Evolutionary conservation across 2,113 vertebrate species (phyloP), one percentile per base, ranked within the genome.

Genomic region (Misgurnus mizolepis): DNA sequence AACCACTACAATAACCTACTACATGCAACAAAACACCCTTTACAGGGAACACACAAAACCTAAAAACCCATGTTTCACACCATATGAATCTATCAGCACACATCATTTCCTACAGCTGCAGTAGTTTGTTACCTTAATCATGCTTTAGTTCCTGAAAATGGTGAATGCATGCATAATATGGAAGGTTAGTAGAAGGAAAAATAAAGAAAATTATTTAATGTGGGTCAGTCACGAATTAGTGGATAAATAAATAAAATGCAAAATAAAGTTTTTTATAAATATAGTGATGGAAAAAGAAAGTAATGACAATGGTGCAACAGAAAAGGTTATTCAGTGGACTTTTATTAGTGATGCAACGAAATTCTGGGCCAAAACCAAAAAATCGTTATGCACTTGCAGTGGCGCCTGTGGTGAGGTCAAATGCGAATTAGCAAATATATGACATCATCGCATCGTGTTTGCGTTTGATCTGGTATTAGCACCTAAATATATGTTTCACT

Each of bases 81-180:
- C 2, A 50, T 47, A 10, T 61, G 43, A 10, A 15, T 55, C 22
- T 53, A 50, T 0, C 50, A 75, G 41, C 79, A 56, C 41, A 67
- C 81, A 72, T 39, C 55, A 11, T 18, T 45, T 12, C 17, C 14
- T 58, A 80, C 43, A 55, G 43, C 43, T 12, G 34, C 80, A 64
- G 45, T 83, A n/a, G 45, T 22, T 3, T 0, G 58, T 91, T 92
- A 92, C 90, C 91, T 92, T 84, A 60, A 41, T 87, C 83, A 67
- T 78, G 84, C 84, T 18, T 92, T 85, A 93, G 55, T 80, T 65
- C 84, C 92, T 93, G 64, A 56, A 39, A 75, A 50, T 56, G 5
- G 34, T 41, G 3, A 76, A 53, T 66, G 49, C 72, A 50, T 66
- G 58, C 70, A 73, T 17, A 56, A 58, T 14, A 0, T 12, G 39